Evolutionary conservation across 2,888 invertebrate genomes (phyloP).

Genomic region (Vanessa cardui): DNA sequence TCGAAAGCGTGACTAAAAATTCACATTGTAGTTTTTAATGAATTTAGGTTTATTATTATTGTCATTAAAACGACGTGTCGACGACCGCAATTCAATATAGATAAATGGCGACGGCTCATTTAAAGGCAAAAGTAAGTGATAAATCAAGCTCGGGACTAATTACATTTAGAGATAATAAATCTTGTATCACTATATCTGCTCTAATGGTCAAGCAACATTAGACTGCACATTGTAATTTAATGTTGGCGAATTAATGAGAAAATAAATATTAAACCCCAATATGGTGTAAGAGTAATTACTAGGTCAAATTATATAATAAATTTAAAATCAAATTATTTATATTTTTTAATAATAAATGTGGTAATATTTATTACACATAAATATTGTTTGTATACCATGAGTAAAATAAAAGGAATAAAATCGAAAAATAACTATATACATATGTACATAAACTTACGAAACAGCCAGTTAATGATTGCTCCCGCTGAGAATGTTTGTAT

Average conservation of each 20-base stretch:
- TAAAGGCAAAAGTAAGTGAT: slow-evolving; percentile 61
- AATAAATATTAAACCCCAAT: background rate
- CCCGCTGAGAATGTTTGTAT: slow-evolving; percentile 4
- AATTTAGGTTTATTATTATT: slow-evolving; percentile 14
- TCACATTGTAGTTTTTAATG: slow-evolving; percentile 32
- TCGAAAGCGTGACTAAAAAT: slow-evolving; percentile 42
- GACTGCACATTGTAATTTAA: slow-evolving; percentile 2
- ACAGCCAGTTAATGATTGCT: background rate
- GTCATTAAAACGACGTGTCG: slow-evolving; percentile 46
- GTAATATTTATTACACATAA: background rate
- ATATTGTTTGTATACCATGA: background rate
- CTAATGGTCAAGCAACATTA: slow-evolving; percentile 41
- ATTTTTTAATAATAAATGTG: too few relatives aligned
- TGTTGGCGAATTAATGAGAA: background rate
- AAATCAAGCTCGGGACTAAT: slow-evolving; percentile 72
- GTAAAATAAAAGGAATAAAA: too few relatives aligned
- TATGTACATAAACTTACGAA: too few relatives aligned
- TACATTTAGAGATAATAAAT: slow-evolving; percentile 59
- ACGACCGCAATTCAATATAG: slow-evolving; percentile 48
- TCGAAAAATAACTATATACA: too few relatives aligned
- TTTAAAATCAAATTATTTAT: too few relatives aligned
- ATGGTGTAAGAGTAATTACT: background rate
- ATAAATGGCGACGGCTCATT: slow-evolving; percentile 58
- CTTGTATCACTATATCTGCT: slow-evolving; percentile 63
- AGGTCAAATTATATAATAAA: too few relatives aligned